Percentiles rank a stretch among this genome's conserved stretches.
Evolutionary conservation across 1,140 invertebrate species (phyloP).

Genomic region (Cherax destructor): DNA sequence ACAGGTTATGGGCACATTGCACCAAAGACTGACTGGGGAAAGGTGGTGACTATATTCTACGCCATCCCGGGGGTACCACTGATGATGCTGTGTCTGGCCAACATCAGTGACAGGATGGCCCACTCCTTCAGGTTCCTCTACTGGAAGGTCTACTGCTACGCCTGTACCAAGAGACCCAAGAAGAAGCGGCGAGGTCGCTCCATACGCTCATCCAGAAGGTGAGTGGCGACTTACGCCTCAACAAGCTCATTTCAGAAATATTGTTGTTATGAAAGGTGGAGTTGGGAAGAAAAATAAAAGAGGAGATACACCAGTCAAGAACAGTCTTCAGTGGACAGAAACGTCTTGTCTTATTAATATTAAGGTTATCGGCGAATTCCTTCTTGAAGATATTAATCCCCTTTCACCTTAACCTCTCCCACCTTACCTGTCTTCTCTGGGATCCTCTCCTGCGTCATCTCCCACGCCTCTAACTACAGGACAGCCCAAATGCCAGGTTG

Average conservation of each 20-base stretch:
- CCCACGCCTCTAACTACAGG: not conserved
- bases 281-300: too few species aligned
- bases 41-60: constrained; percentile 96
- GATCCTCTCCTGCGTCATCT: not conserved
- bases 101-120: constrained; percentile 97
- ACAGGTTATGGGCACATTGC: constrained; percentile 96
- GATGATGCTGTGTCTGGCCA: constrained; percentile 94
- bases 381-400: not conserved
- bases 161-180: constrained; percentile 86
- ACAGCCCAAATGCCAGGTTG: not conserved
- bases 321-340: not conserved
- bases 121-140: constrained; percentile 85
- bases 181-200: constrained; percentile 73
- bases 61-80: constrained; percentile 95
- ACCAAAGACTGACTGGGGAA: constrained; percentile 92
- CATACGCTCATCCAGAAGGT: constrained; percentile 49
- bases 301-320: not conserved
- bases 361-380: not conserved
- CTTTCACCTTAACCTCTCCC: not conserved
- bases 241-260: not conserved
- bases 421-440: not conserved
- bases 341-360: not conserved
- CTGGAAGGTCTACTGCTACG: constrained; percentile 84
- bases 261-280: not conserved
- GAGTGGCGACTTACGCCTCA: not conserved